Conservation (phyloP, 2,113 vertebrate genomes). For the Carassius carassius region DNA sequence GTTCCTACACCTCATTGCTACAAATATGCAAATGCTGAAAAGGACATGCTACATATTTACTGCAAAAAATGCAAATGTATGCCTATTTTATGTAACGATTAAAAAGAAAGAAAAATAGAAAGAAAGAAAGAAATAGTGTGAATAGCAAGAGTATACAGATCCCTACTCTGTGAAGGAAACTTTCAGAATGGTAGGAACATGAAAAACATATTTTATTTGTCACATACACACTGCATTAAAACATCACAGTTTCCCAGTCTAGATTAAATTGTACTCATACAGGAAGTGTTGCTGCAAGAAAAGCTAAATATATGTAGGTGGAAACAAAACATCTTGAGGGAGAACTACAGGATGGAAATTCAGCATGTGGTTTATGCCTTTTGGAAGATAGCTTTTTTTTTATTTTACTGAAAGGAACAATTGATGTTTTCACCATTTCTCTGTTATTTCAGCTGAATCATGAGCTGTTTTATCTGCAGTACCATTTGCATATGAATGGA, state of each 20-base stretch:
- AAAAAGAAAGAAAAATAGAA: not conserved
- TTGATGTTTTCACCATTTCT: not conserved
- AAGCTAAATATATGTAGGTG: not conserved
- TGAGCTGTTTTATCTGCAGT: not conserved
- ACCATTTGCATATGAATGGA: not conserved
- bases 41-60: not conserved
- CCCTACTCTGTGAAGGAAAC: not conserved
- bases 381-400: not conserved
- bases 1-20: not conserved
- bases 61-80: not conserved
- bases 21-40: not conserved
- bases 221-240: not conserved
- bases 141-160: not conserved
- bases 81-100: not conserved
- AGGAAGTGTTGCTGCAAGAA: not conserved
- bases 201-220: not conserved
- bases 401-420: constrained; percentile 1
- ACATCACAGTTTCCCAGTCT: not conserved
- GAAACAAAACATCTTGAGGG: not conserved
- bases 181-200: not conserved
- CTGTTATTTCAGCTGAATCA: not conserved
- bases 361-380: not conserved
- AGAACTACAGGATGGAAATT: not conserved
- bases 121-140: not conserved
- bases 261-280: not conserved